These are phyloP conservation scores for Salticus scenicus DNA, from an alignment of 2,888 invertebrate genomes.

Conservation along the genomic window DNA sequence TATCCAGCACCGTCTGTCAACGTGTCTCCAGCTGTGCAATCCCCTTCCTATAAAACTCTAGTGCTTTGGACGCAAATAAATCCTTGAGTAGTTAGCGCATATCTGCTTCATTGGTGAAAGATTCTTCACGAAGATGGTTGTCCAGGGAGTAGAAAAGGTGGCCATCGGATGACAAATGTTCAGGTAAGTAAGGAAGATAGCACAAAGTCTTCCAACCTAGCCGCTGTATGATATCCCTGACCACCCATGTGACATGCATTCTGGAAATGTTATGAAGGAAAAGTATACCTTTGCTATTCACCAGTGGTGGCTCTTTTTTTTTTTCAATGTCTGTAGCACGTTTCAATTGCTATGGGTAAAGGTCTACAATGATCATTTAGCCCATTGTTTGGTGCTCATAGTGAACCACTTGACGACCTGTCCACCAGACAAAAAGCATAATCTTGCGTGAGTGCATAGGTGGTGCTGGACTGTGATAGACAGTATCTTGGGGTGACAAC, in stretches of 20 bases:
- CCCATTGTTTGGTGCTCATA: neutral
- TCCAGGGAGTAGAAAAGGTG: no score
- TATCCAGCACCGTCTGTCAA: no score
- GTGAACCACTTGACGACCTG: neutral
- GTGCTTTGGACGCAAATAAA: no score
- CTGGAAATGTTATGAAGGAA: constrained; percentile 70
- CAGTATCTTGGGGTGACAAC: no score
- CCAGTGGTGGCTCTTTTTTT: constrained; percentile 44
- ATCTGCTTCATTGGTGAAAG: no score
- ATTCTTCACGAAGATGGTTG: no score
- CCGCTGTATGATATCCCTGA: constrained; percentile 31
- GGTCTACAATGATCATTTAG: no score
- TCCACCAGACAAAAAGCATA: no score
- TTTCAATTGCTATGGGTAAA: neutral
- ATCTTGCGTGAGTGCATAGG: no score
- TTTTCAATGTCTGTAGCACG: neutral
- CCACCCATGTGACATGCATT: constrained; percentile 65
- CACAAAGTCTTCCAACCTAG: constrained; percentile 68
- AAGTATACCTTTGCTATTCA: constrained; percentile 26
- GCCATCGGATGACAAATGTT: constrained; percentile 67
- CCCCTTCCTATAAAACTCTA: no score
- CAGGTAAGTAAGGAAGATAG: constrained; percentile 69
- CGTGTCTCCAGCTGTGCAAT: no score
- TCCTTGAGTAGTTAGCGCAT: no score
- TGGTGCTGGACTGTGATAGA: neutral